phyloP scores from a whole-genome alignment of 2,888 invertebrate genomes.

The Heteromyza rotundicornis region DNA sequence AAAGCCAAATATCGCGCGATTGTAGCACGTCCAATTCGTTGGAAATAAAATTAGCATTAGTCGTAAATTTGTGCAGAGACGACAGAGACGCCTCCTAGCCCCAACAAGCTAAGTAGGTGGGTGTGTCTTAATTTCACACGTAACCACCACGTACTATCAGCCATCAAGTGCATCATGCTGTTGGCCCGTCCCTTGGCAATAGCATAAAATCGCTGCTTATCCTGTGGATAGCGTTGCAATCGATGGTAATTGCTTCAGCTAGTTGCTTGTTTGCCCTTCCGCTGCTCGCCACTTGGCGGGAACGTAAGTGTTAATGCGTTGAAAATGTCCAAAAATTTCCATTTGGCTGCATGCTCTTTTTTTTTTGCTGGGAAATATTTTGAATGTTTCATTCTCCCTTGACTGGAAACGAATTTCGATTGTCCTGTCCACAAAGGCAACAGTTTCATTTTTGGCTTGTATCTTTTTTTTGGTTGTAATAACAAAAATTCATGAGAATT shows the following conservation, averaged over 20 bases:
- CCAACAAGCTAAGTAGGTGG: background rate
- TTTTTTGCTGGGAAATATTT: background rate
- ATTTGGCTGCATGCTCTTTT: background rate
- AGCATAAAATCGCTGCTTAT: constrained; percentile 16
- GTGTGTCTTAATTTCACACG: background rate
- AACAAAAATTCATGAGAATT: constrained; percentile 9
- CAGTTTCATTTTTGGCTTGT: background rate
- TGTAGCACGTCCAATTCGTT: constrained; percentile 20
- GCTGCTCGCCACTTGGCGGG: background rate
- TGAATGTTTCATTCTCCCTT: background rate
- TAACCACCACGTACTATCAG: background rate
- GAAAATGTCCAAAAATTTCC: background rate
- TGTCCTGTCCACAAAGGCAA: background rate
- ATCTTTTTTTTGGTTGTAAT: background rate
- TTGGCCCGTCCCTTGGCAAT: background rate
- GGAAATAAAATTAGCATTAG: constrained; percentile 43
- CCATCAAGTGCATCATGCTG: background rate
- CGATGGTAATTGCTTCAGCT: constrained; percentile 11
- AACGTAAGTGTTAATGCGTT: constrained; percentile 13
- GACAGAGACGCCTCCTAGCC: background rate
- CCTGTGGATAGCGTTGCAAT: constrained; percentile 1
- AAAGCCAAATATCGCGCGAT: background rate
- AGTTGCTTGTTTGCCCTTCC: too few species aligned
- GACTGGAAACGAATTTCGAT: background rate
- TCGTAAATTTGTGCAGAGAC: constrained; percentile 31